Base-by-base conservation (phyloP, 2,113 vertebrate genomes). In the Petrocephalus microphthalmus region DNA sequence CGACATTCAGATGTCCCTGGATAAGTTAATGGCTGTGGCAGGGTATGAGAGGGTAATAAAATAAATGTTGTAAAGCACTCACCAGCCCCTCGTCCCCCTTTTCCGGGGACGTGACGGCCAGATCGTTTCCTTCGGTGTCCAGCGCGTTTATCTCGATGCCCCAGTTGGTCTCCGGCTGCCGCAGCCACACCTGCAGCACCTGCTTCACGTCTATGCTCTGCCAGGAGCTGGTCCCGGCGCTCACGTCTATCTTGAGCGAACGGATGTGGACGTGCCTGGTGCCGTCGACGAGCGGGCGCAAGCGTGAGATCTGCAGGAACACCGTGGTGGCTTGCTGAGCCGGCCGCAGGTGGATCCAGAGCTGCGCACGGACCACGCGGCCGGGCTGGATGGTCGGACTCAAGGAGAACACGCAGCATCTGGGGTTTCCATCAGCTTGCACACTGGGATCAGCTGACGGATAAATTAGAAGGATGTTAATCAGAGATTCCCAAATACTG, bases 201-300 rank as follows among this genome's bases (percentile, higher is more conserved):
- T 97, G 97, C 93, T 99, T 99, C 93, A 99, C 97, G 91, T 99
- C 98, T 89, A 99, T 98, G 87, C 98, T 99, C 91, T 99, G 98
- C 98, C 98, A 99, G 88, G 97, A 97, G 90, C 96, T 96, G 91
- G 95, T 93, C 89, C 98, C 98, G 88, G 98, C 96, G 88, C 94
- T 97, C 94, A 99, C 96, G 92, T 99, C 98, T 85, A 99, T 96
- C 96, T 99, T 99, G 94, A 99, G 94, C 91, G 97, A 98, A 93
- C 98, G 97, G 94, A 99, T 98, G 93, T 97, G 96, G 92, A 97
- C 96, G 47, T 97, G 97, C 91, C 97, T 95, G 92, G 92, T 95
- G 85, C 97, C 97, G 87, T 98, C 97, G 2, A 93, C 91, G 93
- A 96, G 96, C 90, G 97, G 97, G 94, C 96, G 97, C 90, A 99